phyloP scores from a whole-genome alignment of 2,888 invertebrate species.

The Cinara cedri region DNA sequence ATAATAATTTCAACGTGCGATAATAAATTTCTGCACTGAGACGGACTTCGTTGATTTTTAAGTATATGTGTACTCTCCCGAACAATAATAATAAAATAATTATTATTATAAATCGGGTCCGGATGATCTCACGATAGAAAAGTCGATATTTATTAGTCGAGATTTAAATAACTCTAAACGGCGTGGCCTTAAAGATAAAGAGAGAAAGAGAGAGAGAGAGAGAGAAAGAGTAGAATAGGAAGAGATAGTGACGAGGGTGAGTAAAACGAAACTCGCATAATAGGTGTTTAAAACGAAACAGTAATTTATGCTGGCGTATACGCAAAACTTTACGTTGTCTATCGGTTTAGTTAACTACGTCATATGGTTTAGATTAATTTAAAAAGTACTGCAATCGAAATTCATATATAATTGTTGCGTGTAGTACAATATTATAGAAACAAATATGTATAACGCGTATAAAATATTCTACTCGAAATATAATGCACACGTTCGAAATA shows the following conservation, averaged over 20 bases:
- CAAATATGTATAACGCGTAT: neutral
- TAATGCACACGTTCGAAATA: too few relatives aligned
- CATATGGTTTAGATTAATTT: too few relatives aligned
- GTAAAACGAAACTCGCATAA: neutral
- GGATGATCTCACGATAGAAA: neutral
- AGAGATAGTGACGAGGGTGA: neutral
- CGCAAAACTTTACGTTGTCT: neutral
- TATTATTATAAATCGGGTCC: slow-evolving; percentile 13
- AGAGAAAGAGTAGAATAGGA: neutral
- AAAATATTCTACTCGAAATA: slow-evolving; percentile 1
- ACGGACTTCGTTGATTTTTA: neutral
- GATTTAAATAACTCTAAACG: neutral
- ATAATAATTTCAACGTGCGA: slow-evolving; percentile 16
- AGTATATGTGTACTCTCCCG: neutral
- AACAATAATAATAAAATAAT: slow-evolving; percentile 13
- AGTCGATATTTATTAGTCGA: neutral
- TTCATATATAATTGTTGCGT: too few relatives aligned
- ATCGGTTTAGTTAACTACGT: neutral
- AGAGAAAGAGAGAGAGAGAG: neutral
- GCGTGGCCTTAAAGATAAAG: neutral
- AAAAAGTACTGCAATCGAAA: too few relatives aligned
- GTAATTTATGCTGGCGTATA: neutral
- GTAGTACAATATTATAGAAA: too few relatives aligned
- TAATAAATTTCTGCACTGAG: slow-evolving; percentile 6
- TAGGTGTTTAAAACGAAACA: slow-evolving; percentile 3